Evolutionary conservation across 2,888 invertebrate species (phyloP).

Genomic region (Phaedon cochleariae): DNA sequence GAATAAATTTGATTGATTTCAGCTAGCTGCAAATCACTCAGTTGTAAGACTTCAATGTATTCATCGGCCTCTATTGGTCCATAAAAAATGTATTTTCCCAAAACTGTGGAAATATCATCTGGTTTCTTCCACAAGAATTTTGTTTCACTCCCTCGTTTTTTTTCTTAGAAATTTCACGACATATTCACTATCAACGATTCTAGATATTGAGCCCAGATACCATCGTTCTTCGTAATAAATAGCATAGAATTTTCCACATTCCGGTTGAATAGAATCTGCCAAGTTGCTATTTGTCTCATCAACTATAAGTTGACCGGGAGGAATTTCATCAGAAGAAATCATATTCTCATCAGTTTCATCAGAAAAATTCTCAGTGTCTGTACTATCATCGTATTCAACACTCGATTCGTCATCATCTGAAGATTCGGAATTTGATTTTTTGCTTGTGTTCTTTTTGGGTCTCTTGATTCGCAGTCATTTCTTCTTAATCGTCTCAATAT

Average conservation of each 20-base stretch:
- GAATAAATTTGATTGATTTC: slow-evolving; percentile 5
- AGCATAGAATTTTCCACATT: slow-evolving; percentile 9
- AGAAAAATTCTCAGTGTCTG: slow-evolving; percentile 10
- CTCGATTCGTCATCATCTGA: not conserved
- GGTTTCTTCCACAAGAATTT: slow-evolving; percentile 4
- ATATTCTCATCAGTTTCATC: no score
- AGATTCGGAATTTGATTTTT: not conserved
- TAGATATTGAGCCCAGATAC: not conserved
- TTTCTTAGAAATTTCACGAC: not conserved
- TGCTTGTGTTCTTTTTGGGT: not conserved
- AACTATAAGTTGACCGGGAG: not conserved
- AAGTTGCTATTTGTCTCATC: not conserved
- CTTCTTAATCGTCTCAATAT: not conserved
- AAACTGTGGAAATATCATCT: slow-evolving; percentile 5
- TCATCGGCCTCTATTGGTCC: slow-evolving; percentile 5
- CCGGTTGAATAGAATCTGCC: no score
- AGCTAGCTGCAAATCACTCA: not conserved
- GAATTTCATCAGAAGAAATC: no score
- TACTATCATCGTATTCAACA: not conserved
- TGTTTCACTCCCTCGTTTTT: slow-evolving; percentile 7
- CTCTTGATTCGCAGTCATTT: not conserved
- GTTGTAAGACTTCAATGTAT: not conserved
- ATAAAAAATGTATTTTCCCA: not conserved
- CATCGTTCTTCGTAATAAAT: slow-evolving; percentile 3
- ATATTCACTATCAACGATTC: not conserved